phyloP scores from a whole-genome alignment of 2,113 vertebrate genomes.

The Capreolus pygargus region DNA sequence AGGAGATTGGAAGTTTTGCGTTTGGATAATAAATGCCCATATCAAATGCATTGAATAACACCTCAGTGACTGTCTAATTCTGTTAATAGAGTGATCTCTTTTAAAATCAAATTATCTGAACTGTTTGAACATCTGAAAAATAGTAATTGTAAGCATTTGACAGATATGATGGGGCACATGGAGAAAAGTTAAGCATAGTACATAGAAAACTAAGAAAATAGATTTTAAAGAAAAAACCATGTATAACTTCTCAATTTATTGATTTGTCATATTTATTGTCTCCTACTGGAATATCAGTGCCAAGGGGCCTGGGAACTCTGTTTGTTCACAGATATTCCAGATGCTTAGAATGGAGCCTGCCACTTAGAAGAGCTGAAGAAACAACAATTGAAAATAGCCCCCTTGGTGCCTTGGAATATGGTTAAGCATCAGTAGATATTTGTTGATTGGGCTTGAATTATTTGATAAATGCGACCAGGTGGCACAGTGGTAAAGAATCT shows the following conservation, averaged over 20 bases:
- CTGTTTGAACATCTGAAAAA: neutral
- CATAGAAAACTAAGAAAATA: neutral
- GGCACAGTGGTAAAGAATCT: neutral
- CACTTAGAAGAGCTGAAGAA: neutral
- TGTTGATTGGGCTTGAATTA: neutral
- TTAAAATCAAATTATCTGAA: neutral
- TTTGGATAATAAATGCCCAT: neutral
- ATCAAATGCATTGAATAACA: neutral
- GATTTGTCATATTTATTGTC: neutral
- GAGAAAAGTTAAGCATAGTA: neutral
- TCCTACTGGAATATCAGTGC: neutral
- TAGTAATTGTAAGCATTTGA: neutral
- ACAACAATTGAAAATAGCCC: neutral
- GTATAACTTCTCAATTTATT: neutral
- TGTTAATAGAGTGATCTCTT: neutral
- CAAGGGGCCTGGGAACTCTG: neutral
- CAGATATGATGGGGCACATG: neutral
- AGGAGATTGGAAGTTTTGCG: neutral
- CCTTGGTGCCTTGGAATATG: neutral
- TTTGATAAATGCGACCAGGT: neutral
- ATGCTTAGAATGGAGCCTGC: neutral
- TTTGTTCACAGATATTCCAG: neutral
- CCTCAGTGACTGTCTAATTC: neutral
- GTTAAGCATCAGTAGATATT: neutral
- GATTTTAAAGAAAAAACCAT: neutral